These are phyloP conservation scores for Clarias laeviceps DNA, from an alignment of 2,797 vertebrate species.

Conservation along the genomic window DNA sequence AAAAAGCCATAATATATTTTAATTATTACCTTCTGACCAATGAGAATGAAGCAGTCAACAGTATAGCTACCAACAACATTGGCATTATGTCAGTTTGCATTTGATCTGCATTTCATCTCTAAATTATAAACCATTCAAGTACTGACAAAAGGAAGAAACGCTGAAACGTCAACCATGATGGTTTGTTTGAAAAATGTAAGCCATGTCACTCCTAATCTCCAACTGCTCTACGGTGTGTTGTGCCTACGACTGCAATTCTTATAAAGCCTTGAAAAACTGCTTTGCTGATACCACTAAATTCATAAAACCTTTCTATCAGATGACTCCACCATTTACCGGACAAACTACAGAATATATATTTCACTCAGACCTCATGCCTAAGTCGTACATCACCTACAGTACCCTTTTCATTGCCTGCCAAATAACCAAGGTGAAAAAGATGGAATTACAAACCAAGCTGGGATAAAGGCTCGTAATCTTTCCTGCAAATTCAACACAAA, in stretches of 20 bases:
- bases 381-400: not conserved
- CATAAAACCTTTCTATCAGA: not conserved
- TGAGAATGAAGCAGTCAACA: not conserved
- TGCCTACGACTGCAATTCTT: not conserved
- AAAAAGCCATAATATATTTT: not conserved
- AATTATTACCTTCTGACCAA: not conserved
- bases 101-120: not conserved
- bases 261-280: not conserved
- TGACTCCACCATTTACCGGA: not conserved
- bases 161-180: not conserved
- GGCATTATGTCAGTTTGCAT: not conserved
- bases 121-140: not conserved
- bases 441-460: conserved; percentile 12
- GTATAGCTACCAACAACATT: not conserved
- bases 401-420: not conserved
- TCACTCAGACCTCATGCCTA: not conserved
- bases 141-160: not conserved
- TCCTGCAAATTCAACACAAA: conserved; percentile 20
- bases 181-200: not conserved
- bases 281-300: not conserved
- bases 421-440: conserved; percentile 13
- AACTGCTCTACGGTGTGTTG: not conserved
- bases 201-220: not conserved
- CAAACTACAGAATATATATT: not conserved
- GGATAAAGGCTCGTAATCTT: conserved; percentile 24